These are phyloP conservation scores for Aphrocallistes beatrix DNA, from an alignment of 37 sponge, comb jelly and placozoan genomes.

Conservation along the genomic window DNA sequence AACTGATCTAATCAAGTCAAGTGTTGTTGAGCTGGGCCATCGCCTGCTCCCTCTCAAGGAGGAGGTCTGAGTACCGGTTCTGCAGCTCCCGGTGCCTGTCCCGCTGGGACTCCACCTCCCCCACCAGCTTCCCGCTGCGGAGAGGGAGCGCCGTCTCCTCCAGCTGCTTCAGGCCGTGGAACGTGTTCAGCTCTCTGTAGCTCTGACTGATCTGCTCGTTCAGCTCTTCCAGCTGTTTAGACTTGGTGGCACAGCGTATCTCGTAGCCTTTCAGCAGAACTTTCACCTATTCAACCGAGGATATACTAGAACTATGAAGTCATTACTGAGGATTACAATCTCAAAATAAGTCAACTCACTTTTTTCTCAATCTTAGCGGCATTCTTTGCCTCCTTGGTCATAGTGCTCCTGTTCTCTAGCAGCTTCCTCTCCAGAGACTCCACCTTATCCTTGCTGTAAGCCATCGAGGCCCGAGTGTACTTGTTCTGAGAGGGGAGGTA, in stretches of 20 bases:
- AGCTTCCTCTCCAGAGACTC: constrained; percentile 40
- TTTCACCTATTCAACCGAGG: not conserved
- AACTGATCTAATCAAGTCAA: too few relatives aligned
- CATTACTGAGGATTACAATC: not conserved
- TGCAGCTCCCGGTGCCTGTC: not conserved
- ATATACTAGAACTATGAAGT: too few relatives aligned
- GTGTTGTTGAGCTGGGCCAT: not conserved
- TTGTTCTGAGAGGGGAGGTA: constrained; percentile 75
- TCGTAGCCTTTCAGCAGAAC: constrained; percentile 80
- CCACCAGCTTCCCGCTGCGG: not conserved
- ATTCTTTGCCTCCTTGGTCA: constrained; percentile 85
- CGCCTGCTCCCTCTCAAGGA: not conserved
- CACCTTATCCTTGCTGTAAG: constrained; percentile 46
- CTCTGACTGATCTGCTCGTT: constrained; percentile 77
- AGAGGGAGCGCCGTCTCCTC: constrained; percentile 65
- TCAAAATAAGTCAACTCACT: constrained; percentile 32
- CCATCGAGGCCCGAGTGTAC: constrained; percentile 76
- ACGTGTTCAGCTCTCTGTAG: constrained; percentile 64
- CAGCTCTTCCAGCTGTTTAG: constrained; percentile 65
- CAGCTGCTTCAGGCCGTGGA: constrained; percentile 49
- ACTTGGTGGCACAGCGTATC: constrained; percentile 21
- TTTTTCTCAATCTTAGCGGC: constrained; percentile 94
- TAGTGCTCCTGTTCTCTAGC: constrained; percentile 43
- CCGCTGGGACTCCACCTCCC: not conserved
- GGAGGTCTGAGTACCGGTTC: not conserved